These are phyloP conservation scores for Willowsia nigromaculata DNA, from an alignment of 2,888 invertebrate species.

Conservation along the genomic window DNA sequence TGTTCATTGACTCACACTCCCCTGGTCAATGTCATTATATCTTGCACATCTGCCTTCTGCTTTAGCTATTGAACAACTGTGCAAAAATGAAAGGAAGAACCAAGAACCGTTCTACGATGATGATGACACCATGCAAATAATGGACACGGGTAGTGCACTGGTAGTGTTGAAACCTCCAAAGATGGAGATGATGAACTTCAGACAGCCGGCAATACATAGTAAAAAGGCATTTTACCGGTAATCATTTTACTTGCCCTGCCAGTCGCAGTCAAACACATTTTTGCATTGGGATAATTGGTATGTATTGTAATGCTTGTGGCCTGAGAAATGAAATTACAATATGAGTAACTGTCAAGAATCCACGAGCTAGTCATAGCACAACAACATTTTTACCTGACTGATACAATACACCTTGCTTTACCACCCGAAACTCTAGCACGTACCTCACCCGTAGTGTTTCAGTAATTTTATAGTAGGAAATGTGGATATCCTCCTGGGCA, in stretches of 20 bases:
- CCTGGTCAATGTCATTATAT: neutral
- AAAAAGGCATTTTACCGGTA: neutral
- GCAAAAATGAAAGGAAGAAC: neutral
- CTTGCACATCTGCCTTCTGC: slow-evolving; percentile 12
- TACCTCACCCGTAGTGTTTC: neutral
- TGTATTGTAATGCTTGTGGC: too few relatives aligned
- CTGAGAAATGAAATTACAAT: neutral
- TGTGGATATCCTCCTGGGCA: neutral
- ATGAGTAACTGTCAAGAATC: neutral
- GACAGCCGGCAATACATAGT: neutral
- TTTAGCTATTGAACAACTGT: neutral
- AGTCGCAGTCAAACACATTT: neutral
- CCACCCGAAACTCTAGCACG: neutral
- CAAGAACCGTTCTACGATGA: neutral
- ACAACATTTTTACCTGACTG: neutral
- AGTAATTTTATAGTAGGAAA: neutral
- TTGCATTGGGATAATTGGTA: too few relatives aligned
- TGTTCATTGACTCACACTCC: slow-evolving; percentile 26
- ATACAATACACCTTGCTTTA: neutral
- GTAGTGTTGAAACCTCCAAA: neutral
- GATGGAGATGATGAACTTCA: neutral
- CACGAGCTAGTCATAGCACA: neutral
- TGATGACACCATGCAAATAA: neutral
- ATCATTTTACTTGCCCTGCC: neutral
- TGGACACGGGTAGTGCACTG: neutral